Conservation (phyloP, 2,113 vertebrate genomes). For the Rhabdomys dilectus region DNA sequence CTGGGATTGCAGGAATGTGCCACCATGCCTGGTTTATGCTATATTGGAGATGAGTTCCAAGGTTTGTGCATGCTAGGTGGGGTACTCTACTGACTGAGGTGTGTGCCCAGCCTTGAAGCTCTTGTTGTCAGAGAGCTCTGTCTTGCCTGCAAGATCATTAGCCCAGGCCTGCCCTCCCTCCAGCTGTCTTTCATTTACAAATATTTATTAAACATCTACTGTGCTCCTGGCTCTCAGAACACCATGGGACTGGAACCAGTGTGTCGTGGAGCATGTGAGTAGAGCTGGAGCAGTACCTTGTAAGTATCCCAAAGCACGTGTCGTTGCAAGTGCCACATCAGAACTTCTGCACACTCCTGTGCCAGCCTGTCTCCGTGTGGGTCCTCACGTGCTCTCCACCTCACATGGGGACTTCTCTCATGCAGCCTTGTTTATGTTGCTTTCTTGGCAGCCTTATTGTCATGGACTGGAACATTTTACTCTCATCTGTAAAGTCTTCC, state of each 20-base stretch:
- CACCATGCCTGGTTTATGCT: neutral
- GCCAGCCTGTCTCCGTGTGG: neutral
- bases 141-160: neutral
- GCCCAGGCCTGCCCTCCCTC: neutral
- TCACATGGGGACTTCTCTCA: neutral
- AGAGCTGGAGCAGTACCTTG: neutral
- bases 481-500: constrained; percentile 27
- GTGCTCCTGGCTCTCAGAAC: neutral
- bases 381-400: neutral
- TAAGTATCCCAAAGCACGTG: neutral
- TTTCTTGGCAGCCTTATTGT: constrained; percentile 1
- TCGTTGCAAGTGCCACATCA: neutral
- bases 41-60: neutral
- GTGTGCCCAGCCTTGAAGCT: neutral
- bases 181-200: neutral
- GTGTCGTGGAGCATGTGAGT: neutral
- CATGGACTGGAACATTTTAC: neutral
- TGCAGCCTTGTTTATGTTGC: neutral
- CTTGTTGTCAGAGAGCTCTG: neutral
- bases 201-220: constrained; percentile 24
- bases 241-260: neutral
- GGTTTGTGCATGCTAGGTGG: neutral
- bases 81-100: neutral
- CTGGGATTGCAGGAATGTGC: neutral
- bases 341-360: neutral